These are phyloP conservation scores for Acleris holmiana DNA, from an alignment of 2,888 invertebrate species.

Conservation along the genomic window DNA sequence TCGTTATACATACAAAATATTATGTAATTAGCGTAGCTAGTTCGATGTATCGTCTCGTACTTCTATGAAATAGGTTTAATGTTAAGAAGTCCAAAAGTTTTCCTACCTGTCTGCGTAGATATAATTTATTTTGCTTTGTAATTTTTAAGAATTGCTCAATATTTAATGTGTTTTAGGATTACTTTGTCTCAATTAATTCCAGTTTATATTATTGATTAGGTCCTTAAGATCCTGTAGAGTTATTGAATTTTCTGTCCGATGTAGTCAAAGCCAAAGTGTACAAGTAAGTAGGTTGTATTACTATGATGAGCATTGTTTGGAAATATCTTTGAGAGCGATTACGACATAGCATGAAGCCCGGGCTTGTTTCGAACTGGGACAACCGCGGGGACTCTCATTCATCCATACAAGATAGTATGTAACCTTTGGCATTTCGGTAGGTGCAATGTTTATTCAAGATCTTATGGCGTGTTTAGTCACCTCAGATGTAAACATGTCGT, in stretches of 20 bases:
- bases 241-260: conserved; percentile 1
- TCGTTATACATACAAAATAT: conserved; percentile 53
- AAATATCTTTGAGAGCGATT: conserved; percentile 40
- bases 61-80: conserved; percentile 49
- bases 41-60: conserved; percentile 51
- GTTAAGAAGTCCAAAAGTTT: conserved; percentile 45
- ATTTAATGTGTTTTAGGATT: conserved; percentile 55
- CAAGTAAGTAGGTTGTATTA: conserved; percentile 21
- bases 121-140: conserved; percentile 47
- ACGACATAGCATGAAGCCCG: conserved; percentile 8
- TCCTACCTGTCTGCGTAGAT: conserved; percentile 35
- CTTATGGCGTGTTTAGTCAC: background rate
- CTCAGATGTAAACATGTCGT: background rate
- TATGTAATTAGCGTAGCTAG: conserved; percentile 56
- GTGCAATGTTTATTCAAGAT: background rate
- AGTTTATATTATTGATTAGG: conserved; percentile 5
- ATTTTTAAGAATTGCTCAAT: conserved; percentile 73
- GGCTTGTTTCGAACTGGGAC: conserved; percentile 53
- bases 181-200: conserved; percentile 30
- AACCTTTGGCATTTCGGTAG: conserved; percentile 18
- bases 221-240: background rate
- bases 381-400: conserved; percentile 35
- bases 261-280: conserved; percentile 19
- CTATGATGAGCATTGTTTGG: conserved; percentile 39
- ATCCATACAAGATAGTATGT: conserved; percentile 15